A percentile compares a stretch with the other conserved stretches of the same genome.
Evolutionary conservation across 2,888 invertebrate species (phyloP).

Genomic region (Tachina lurida): DNA sequence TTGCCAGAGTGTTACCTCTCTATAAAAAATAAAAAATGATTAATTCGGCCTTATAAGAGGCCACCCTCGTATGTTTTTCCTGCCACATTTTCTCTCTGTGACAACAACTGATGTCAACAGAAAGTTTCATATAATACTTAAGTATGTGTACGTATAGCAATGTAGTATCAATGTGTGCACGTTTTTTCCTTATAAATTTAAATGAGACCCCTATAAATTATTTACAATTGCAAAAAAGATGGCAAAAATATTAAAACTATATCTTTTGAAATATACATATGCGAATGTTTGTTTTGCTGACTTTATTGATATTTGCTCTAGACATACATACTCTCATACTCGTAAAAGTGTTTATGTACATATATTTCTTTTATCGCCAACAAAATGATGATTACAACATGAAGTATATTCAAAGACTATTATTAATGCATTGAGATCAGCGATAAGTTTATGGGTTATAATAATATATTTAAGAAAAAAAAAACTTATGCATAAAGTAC

Average conservation of each 20-base stretch:
- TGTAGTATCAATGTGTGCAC: too few relatives aligned
- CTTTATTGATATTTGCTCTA: slow-evolving; percentile 5
- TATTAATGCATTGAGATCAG: slow-evolving; percentile 40
- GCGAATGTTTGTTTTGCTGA: slow-evolving; percentile 9
- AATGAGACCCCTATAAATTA: slow-evolving; percentile 28
- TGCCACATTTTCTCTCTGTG: too few relatives aligned
- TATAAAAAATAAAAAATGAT: too few relatives aligned
- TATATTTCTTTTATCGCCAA: neutral
- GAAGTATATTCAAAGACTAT: slow-evolving; percentile 25
- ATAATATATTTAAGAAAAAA: neutral
- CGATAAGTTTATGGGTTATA: slow-evolving; percentile 1
- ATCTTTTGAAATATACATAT: neutral
- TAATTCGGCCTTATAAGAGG: too few relatives aligned
- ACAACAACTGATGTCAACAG: too few relatives aligned
- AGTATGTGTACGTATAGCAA: too few relatives aligned
- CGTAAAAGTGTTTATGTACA: too few relatives aligned
- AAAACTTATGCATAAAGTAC: neutral
- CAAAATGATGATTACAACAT: slow-evolving; percentile 33
- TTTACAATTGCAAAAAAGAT: neutral
- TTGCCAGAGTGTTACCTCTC: too few relatives aligned
- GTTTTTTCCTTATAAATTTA: neutral
- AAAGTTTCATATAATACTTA: too few relatives aligned
- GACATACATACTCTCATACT: neutral
- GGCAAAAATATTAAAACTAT: slow-evolving; percentile 1
- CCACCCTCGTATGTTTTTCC: too few relatives aligned